phyloP scores from a whole-genome alignment of 2,888 invertebrate species.

The Dysmachus trigonus region DNA sequence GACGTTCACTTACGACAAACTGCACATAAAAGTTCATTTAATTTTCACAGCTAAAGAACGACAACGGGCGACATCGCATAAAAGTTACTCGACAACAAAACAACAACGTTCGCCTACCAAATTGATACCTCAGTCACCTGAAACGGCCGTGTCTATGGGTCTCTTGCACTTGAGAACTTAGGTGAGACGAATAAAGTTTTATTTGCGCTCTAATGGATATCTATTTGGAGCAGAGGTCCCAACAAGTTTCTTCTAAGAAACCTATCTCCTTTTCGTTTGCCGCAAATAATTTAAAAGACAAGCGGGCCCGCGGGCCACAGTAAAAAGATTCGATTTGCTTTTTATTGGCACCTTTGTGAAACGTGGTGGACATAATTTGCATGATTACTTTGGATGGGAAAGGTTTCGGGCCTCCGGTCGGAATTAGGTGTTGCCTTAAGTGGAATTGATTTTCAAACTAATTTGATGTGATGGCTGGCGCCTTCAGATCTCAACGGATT shows the following conservation, averaged over 20 bases:
- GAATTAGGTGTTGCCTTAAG: neutral
- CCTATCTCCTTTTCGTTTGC: slow-evolving; percentile 22
- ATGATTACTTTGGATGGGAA: slow-evolving; percentile 15
- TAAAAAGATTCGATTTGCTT: slow-evolving; percentile 1
- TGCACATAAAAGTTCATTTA: neutral
- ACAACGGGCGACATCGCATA: neutral
- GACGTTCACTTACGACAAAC: neutral
- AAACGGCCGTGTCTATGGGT: neutral
- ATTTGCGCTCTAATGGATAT: slow-evolving; percentile 27
- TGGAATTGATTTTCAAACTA: slow-evolving; percentile 16
- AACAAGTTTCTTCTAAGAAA: slow-evolving; percentile 20
- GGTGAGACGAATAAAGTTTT: slow-evolving; percentile 13
- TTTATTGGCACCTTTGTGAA: slow-evolving; percentile 37
- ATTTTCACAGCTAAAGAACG: neutral
- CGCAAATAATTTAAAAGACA: neutral
- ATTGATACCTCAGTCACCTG: slow-evolving; percentile 26
- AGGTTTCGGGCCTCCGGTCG: neutral
- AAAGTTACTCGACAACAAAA: no score
- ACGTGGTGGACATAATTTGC: slow-evolving; percentile 36
- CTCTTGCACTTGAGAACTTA: neutral
- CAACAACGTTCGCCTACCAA: neutral
- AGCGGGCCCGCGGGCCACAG: neutral
- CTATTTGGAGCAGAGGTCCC: neutral
- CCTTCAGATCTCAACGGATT: neutral
- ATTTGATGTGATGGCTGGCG: slow-evolving; percentile 15